Conservation (phyloP, 1,140 invertebrate species). For the Cherax quadricarinatus region DNA sequence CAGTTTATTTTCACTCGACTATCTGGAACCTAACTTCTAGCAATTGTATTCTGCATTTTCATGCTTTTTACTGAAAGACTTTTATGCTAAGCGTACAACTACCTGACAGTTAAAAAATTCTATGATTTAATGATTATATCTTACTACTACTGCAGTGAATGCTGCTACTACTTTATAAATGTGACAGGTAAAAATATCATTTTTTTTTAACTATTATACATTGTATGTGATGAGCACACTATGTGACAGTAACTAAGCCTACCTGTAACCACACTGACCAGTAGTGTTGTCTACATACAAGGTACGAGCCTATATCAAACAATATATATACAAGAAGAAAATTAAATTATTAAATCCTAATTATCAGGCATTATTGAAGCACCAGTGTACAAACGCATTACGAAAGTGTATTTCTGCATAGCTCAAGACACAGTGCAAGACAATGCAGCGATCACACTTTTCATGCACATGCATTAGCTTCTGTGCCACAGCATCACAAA, state of each 20-base stretch:
- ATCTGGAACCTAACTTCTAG: too few relatives aligned
- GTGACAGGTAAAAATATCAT: too few relatives aligned
- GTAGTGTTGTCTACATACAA: not conserved
- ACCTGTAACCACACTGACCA: not conserved
- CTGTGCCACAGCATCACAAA: not conserved
- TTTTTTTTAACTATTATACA: too few relatives aligned
- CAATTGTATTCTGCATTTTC: too few relatives aligned
- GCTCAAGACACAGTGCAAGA: not conserved
- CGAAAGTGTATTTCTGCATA: not conserved
- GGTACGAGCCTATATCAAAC: not conserved
- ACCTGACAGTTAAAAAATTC: too few relatives aligned
- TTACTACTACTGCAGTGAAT: too few relatives aligned
- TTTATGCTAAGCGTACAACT: too few relatives aligned
- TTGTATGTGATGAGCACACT: too few relatives aligned
- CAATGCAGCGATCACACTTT: not conserved
- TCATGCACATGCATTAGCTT: constrained; percentile 11
- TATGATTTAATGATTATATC: too few relatives aligned
- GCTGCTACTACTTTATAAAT: too few relatives aligned
- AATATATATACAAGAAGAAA: not conserved
- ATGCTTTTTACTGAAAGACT: too few relatives aligned
- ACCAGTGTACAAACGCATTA: not conserved
- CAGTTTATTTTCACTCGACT: too few relatives aligned
- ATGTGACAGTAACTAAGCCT: not conserved
- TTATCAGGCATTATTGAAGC: not conserved
- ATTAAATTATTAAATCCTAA: not conserved